Evolutionary conservation across 2,888 invertebrate species (phyloP).

Genomic region (Eucera pruinosa): DNA sequence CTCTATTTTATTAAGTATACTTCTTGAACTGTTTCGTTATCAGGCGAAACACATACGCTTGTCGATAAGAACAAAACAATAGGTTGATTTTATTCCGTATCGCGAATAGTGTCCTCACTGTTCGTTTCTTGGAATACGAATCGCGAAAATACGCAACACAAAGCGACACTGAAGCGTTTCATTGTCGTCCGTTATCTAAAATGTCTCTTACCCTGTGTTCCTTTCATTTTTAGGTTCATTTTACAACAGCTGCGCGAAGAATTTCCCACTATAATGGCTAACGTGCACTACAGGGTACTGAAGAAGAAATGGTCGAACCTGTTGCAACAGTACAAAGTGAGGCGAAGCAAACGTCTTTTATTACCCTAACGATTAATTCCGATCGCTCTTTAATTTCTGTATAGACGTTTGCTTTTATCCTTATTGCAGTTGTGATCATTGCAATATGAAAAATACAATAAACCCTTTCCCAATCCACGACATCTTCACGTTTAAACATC

Average conservation of each 20-base stretch:
- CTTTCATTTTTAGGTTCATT: conserved; percentile 71
- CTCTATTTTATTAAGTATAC: conserved; percentile 20
- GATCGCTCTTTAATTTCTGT: conserved; percentile 33
- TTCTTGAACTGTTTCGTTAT: conserved; percentile 34
- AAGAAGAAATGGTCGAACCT: conserved; percentile 80
- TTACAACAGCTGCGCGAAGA: conserved; percentile 77
- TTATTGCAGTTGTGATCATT: conserved; percentile 20
- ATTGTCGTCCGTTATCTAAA: conserved; percentile 7
- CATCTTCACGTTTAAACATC: background rate
- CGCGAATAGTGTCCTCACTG: conserved; percentile 50
- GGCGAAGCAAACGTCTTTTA: conserved; percentile 53
- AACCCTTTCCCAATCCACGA: conserved; percentile 14
- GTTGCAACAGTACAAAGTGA: conserved; percentile 79
- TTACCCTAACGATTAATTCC: conserved; percentile 36
- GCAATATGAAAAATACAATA: conserved; percentile 35
- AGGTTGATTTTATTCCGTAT: conserved; percentile 41
- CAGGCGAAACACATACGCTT: conserved; percentile 8
- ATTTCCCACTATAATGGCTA: conserved; percentile 78
- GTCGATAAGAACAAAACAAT: conserved; percentile 57
- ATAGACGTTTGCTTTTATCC: conserved; percentile 26
- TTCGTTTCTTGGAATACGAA: conserved; percentile 53
- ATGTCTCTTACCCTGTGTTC: background rate
- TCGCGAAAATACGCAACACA: conserved; percentile 16
- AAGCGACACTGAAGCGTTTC: conserved; percentile 19
- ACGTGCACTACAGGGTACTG: conserved; percentile 78